Percentiles rank a stretch among this genome's conserved stretches.
phyloP scores from a whole-genome alignment of 1,140 invertebrate genomes.

The Ips nitidus region DNA sequence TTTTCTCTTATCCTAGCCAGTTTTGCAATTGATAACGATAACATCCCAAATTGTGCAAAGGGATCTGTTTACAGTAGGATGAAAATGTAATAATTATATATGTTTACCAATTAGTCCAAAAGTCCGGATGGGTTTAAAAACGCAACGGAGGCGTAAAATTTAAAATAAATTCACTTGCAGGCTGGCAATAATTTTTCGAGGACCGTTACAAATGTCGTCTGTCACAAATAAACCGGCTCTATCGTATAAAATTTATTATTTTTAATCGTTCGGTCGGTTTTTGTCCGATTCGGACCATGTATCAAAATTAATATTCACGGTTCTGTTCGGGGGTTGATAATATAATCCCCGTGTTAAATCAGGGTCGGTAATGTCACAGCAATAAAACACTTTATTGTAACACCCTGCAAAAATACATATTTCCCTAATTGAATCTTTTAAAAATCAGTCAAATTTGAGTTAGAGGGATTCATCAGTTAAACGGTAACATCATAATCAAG shows the following conservation, averaged over 20 bases:
- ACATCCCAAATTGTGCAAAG: too few species aligned
- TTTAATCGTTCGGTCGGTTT: constrained; percentile 35
- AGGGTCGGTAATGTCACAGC: too few species aligned
- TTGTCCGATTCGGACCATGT: constrained; percentile 25
- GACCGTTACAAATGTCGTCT: constrained; percentile 31
- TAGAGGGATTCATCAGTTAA: too few species aligned
- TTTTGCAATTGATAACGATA: too few species aligned
- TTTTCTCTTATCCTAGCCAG: neutral
- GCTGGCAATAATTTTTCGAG: constrained; percentile 20
- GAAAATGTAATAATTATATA: neutral
- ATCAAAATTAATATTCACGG: constrained; percentile 35
- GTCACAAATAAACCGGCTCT: constrained; percentile 27
- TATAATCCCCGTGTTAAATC: too few species aligned
- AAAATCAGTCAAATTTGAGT: too few species aligned
- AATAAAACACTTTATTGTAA: too few species aligned
- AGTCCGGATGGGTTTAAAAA: constrained; percentile 12
- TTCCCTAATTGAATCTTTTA: too few species aligned
- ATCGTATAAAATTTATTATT: constrained; percentile 33
- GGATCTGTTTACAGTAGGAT: too few species aligned
- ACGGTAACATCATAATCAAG: too few species aligned
- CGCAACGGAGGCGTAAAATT: constrained; percentile 14
- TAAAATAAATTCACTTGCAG: constrained; percentile 30
- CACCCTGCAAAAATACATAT: too few species aligned
- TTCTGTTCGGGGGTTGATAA: constrained; percentile 4
- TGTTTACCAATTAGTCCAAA: constrained; percentile 19